Evolutionary conservation across 1,140 invertebrate species (phyloP), one percentile per base, ranked within the genome.

Genomic region (Archivesica marissinica): DNA sequence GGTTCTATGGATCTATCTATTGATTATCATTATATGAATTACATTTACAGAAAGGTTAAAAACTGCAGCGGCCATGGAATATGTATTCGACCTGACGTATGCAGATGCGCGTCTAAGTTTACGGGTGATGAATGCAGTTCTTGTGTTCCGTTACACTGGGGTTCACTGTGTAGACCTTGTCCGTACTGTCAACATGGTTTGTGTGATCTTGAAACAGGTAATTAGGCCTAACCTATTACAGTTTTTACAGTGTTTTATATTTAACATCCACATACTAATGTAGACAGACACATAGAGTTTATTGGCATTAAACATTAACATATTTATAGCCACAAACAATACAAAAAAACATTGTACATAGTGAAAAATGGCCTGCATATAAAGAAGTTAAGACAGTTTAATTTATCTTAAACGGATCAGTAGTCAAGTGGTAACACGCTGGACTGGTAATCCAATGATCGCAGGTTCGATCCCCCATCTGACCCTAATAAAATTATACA

Each of bases 31-130:
- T n/a, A n/a, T 9, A 28, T n/a, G n/a, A 44, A 15, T 28, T 2
- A 25, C 11, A 25, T 11, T 64, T 88, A 64, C 61, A 64, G 25
- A 23, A 47, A 85, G 17, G 75, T 83, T 0, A 84, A 64, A 38
- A 76, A 87, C 76, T 88, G 87, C 54, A 76, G 76, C 20, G 78
- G 72, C 20, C 41, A 74, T 61, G 87, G 87, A 17, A 56, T 87
- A 35, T 88, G 85, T 77, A 52, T 85, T 23, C 35, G 35, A 66
- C 87, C 87, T 28, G 70, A 88, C 38, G 80, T 56, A n/a, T 89
- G 88, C 44, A n/a, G 33, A 30, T 89, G 88, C 59, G 47, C 77
- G 9, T 25, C 54, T 4, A 59, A 72, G 44, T 89, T 72, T 74
- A 61, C 74, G 15, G 86, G 88, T 28, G 20, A 41, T 33, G 72